A percentile compares a stretch with the other conserved stretches of the same genome.
phyloP scores from a whole-genome alignment of 2,113 vertebrate species.

The Protomyctophum bolini region DNA sequence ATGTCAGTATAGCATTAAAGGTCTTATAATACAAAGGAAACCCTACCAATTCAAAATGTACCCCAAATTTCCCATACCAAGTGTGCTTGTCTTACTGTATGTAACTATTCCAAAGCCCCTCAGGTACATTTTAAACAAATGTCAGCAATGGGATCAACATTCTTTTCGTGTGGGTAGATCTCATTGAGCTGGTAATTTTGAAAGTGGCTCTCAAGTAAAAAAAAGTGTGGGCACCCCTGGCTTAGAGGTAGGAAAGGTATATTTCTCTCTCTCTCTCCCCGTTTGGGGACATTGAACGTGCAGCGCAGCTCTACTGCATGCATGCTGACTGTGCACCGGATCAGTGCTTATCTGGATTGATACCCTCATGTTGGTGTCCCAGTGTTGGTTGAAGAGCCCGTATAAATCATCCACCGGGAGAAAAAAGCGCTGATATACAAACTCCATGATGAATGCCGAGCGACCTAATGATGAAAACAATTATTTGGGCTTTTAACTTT shows the following conservation, averaged over 20 bases:
- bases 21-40: background rate
- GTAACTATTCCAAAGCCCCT: too few species aligned
- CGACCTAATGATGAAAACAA: conserved; percentile 76
- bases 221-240: too few species aligned
- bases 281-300: conserved; percentile 68
- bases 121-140: too few species aligned
- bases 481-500: conserved; percentile 79
- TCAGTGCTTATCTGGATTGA: conserved; percentile 78
- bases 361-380: conserved; percentile 59
- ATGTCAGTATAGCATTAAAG: too few species aligned
- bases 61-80: too few species aligned
- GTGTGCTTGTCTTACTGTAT: too few species aligned
- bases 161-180: too few species aligned
- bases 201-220: too few species aligned
- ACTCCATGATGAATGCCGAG: conserved; percentile 68
- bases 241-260: conserved; percentile 10
- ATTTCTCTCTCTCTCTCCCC: conserved; percentile 16
- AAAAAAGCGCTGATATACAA: conserved; percentile 64
- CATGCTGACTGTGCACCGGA: conserved; percentile 69
- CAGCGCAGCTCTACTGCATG: conserved; percentile 55
- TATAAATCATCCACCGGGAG: conserved; percentile 74
- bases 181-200: too few species aligned
- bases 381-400: conserved; percentile 53
- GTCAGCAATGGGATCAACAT: too few species aligned
- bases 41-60: background rate